phyloP scores from a whole-genome alignment of 1,140 invertebrate species.

The Galendromus occidentalis region DNA sequence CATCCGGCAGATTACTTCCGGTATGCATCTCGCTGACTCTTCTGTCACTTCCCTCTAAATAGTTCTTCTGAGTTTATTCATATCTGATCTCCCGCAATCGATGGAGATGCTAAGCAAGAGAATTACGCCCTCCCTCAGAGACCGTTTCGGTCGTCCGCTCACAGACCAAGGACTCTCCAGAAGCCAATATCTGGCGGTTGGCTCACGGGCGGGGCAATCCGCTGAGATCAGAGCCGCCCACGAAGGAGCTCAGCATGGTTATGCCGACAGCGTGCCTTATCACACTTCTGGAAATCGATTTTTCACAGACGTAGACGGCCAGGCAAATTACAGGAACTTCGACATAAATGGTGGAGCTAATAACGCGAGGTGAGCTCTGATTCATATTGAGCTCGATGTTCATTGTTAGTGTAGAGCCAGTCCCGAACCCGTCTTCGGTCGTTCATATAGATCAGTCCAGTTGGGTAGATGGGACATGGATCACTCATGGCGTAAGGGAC shows the following conservation, averaged over 20 bases:
- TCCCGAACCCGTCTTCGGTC: not conserved
- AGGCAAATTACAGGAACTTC: not conserved
- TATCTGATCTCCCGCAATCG: not conserved
- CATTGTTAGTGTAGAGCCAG: not conserved
- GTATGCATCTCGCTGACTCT: not conserved
- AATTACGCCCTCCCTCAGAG: not conserved
- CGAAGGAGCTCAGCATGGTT: not conserved
- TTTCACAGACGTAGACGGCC: not conserved
- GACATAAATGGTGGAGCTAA: not conserved
- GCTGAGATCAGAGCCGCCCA: not conserved
- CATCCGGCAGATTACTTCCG: conserved; percentile 5
- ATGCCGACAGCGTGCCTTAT: not conserved
- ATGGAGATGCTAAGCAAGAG: too few species aligned
- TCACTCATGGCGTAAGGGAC: not conserved
- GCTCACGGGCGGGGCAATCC: not conserved
- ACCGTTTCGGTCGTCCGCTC: not conserved
- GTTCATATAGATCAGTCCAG: not conserved
- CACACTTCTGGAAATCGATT: not conserved
- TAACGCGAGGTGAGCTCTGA: not conserved
- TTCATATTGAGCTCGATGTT: not conserved
- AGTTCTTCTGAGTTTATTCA: not conserved
- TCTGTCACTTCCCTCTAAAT: not conserved
- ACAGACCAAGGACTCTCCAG: not conserved
- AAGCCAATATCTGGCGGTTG: not conserved
- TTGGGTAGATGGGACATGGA: not conserved